Evolutionary conservation across 2,113 vertebrate genomes (phyloP).

Genomic region (Maccullochella peelii): DNA sequence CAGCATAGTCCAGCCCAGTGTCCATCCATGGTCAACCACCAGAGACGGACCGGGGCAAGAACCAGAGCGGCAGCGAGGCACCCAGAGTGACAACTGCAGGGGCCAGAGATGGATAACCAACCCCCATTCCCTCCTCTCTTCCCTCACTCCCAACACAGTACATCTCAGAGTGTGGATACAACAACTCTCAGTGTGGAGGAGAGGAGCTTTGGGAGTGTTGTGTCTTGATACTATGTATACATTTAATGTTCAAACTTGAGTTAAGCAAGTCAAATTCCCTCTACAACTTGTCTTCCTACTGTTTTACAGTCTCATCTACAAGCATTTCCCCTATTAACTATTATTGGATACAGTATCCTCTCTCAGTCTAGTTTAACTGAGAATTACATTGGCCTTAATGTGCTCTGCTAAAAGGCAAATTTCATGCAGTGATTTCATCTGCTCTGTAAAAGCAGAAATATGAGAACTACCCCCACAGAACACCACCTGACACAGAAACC

Average conservation of each 20-base stretch:
- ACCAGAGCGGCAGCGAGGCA: conserved; percentile 49
- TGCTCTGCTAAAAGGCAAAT: conserved; percentile 65
- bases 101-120: conserved; percentile 57
- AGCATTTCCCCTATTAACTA: conserved; percentile 26
- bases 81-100: conserved; percentile 56
- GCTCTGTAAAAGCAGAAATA: conserved; percentile 75
- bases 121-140: conserved; percentile 59
- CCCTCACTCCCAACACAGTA: conserved; percentile 49
- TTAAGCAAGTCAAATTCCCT: conserved; percentile 22
- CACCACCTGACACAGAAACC: conserved; percentile 81
- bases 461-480: conserved; percentile 76
- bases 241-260: conserved; percentile 58
- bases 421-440: conserved; percentile 77
- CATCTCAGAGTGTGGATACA: conserved; percentile 46
- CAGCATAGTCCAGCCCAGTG: conserved; percentile 33
- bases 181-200: conserved; percentile 56
- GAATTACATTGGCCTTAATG: conserved; percentile 51
- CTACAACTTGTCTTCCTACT: conserved; percentile 8
- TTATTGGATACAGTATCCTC: conserved; percentile 26
- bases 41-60: conserved; percentile 39
- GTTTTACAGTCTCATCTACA: conserved; percentile 26
- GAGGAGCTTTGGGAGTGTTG: conserved; percentile 35
- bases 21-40: conserved; percentile 62
- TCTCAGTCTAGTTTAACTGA: conserved; percentile 16
- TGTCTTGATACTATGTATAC: conserved; percentile 25